phyloP scores from a whole-genome alignment of 2,113 vertebrate genomes.

The Cryptomyrus ogoouensis region DNA sequence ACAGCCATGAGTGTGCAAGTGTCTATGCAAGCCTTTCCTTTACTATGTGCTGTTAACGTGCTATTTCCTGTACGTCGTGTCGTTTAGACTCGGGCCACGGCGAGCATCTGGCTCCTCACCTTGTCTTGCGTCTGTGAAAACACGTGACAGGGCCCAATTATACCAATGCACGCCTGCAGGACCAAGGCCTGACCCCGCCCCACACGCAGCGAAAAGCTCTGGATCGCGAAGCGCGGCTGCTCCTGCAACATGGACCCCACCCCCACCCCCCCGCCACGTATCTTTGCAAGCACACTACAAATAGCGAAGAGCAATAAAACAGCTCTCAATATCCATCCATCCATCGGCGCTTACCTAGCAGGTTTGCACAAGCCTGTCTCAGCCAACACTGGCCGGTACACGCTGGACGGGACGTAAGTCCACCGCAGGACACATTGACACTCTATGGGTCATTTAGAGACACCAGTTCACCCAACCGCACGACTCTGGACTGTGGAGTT shows the following conservation, averaged over 20 bases:
- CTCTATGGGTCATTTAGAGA: not conserved
- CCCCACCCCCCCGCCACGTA: not conserved
- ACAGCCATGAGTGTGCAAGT: not conserved
- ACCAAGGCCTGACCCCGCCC: slow-evolving; percentile 7
- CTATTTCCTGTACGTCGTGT: not conserved
- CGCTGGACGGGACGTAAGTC: not conserved
- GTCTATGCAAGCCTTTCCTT: slow-evolving; percentile 5
- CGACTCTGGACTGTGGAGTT: not conserved
- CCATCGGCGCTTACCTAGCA: not conserved
- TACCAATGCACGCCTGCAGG: slow-evolving; percentile 27
- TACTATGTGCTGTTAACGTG: not conserved
- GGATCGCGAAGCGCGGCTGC: not conserved
- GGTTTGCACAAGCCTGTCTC: not conserved
- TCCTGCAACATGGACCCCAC: not conserved
- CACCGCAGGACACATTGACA: not conserved
- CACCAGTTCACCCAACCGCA: not conserved
- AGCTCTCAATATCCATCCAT: not conserved
- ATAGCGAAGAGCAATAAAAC: slow-evolving; percentile 26
- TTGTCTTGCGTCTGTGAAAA: slow-evolving; percentile 71
- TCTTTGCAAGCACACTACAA: slow-evolving; percentile 29
- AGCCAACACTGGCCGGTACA: not conserved
- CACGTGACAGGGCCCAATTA: slow-evolving; percentile 62
- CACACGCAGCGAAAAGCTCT: not conserved
- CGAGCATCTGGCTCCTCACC: slow-evolving; percentile 66
- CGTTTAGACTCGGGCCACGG: slow-evolving; percentile 48